Conservation (phyloP, 2,113 vertebrate species). For the Apeltes quadracus region DNA sequence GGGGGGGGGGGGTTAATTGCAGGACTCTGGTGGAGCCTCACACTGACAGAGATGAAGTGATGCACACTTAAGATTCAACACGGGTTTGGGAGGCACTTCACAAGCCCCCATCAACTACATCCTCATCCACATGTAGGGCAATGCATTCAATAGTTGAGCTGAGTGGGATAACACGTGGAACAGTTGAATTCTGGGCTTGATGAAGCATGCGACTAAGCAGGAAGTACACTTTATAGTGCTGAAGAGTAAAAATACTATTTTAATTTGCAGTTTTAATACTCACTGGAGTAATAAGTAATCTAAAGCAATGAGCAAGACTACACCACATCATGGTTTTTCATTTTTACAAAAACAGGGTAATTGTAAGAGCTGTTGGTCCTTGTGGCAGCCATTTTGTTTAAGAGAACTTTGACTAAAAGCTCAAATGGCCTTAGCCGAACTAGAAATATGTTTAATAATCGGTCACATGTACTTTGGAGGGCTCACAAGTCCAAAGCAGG, state of each 20-base stretch:
- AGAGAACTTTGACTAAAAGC: not conserved
- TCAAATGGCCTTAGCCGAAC: not conserved
- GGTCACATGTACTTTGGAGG: not conserved
- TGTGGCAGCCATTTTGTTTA: not conserved
- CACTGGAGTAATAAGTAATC: no score
- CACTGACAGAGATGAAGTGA: constrained; percentile 22
- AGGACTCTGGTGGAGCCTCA: not conserved
- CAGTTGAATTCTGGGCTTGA: not conserved
- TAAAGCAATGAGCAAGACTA: not conserved
- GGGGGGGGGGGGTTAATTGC: constrained; percentile 23
- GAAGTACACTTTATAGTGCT: not conserved
- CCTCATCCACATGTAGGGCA: not conserved
- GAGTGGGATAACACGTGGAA: not conserved
- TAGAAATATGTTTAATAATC: not conserved
- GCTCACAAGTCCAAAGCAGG: not conserved
- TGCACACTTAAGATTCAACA: constrained; percentile 4
- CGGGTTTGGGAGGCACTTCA: constrained; percentile 1
- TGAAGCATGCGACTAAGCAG: not conserved
- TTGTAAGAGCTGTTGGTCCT: not conserved
- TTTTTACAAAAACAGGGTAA: not conserved
- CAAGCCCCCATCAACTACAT: constrained; percentile 5
- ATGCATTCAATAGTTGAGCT: not conserved
- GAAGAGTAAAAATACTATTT: no score
- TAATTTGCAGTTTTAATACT: no score
- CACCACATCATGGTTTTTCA: not conserved